A percentile compares a stretch with the other conserved stretches of the same genome.
These are phyloP conservation scores for Ophiothrix spiculata DNA, from an alignment of 35 echinoderm and acorn worm genomes.

Conservation along the genomic window DNA sequence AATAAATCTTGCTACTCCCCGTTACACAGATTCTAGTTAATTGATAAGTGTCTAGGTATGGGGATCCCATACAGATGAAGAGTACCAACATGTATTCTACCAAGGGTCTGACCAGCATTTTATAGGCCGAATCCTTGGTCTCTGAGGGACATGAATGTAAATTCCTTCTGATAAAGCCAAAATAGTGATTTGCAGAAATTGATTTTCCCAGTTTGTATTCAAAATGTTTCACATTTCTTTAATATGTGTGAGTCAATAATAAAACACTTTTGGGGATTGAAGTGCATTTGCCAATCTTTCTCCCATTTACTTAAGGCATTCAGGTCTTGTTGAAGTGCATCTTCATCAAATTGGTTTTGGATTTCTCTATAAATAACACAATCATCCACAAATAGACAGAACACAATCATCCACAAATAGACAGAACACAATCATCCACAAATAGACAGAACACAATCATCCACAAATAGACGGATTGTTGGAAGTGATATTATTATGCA, in stretches of 20 bases:
- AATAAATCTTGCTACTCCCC: not conserved
- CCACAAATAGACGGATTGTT: too few species aligned
- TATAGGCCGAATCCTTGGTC: slow-evolving; percentile 27
- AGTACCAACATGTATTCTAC: slow-evolving; percentile 33
- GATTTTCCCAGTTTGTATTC: not conserved
- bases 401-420: too few species aligned
- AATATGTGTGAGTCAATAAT: slow-evolving; percentile 10
- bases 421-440: too few species aligned
- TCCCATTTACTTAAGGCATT: not conserved
- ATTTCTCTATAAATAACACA: slow-evolving; percentile 50
- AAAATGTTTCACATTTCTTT: not conserved
- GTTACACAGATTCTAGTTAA: not conserved
- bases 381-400: too few species aligned
- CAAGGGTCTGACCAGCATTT: slow-evolving; percentile 34
- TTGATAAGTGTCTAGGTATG: not conserved
- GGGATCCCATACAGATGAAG: slow-evolving; percentile 25
- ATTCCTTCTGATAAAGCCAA: slow-evolving; percentile 28
- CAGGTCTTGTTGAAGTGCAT: slow-evolving; percentile 1
- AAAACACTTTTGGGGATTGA: slow-evolving; percentile 19
- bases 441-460: too few species aligned
- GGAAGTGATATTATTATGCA: too few species aligned
- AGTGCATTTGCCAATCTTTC: slow-evolving; percentile 13
- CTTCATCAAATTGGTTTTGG: not conserved
- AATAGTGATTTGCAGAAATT: slow-evolving; percentile 13
- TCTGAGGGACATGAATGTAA: not conserved